Conservation (phyloP, 2,797 vertebrate genomes). For the Forpus xanthops region DNA sequence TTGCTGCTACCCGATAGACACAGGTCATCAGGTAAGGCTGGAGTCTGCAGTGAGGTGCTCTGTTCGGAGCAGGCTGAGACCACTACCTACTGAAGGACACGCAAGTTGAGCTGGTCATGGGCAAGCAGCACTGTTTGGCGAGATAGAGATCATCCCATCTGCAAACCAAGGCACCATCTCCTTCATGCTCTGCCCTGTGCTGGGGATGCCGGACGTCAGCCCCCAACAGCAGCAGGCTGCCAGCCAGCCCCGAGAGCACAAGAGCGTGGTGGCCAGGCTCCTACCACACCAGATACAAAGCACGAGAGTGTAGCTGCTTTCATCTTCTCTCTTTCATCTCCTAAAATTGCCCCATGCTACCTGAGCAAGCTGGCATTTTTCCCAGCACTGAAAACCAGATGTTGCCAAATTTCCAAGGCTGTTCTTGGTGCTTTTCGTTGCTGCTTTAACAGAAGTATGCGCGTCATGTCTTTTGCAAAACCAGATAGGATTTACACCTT, state of each 20-base stretch:
- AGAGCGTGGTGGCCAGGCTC: background rate
- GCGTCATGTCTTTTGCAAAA: background rate
- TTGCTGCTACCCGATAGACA: background rate
- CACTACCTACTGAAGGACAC: rapidly evolving
- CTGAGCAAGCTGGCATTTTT: background rate
- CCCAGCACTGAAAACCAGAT: background rate
- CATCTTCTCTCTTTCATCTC: background rate
- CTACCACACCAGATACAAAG: background rate
- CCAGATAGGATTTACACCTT: background rate
- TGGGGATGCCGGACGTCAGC: background rate
- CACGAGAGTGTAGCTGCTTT: rapidly evolving
- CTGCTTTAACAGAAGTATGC: background rate
- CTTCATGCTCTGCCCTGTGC: rapidly evolving
- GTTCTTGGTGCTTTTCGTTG: background rate
- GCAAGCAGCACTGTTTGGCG: background rate
- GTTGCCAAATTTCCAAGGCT: background rate
- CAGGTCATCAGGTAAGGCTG: rapidly evolving
- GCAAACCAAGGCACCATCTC: background rate
- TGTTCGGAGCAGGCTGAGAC: background rate
- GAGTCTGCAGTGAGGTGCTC: background rate
- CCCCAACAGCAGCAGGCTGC: background rate
- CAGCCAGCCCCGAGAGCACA: background rate
- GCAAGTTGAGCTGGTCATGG: background rate
- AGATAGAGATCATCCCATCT: rapidly evolving
- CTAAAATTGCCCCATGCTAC: background rate